Evolutionary conservation across 2,113 vertebrate species (phyloP), one percentile per base, ranked within the genome.

Genomic region (Lontra canadensis): DNA sequence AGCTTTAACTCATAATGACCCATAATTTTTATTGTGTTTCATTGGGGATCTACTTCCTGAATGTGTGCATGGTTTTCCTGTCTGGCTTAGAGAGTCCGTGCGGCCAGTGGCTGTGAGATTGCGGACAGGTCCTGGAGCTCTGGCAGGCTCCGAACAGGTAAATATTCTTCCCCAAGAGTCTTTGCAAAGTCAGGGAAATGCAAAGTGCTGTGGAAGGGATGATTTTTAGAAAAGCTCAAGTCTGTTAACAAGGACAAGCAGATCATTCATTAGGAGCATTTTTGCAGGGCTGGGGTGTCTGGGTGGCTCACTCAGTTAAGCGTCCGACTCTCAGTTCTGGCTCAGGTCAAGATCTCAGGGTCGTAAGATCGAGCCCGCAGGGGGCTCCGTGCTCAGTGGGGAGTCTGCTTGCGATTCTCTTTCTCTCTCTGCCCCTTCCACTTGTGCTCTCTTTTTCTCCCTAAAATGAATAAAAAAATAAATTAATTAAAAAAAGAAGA

Each of bases 321-420:
- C 63, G 34, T 65, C 63, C 6, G 2, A 34, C 63, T 65, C 13
- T 65, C 63, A 15, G 29, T 65, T 34, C 34, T 14, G 13, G 63
- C 63, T 65, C 13, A 65, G 29, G 63, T 65, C 63, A 34, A 1
- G 14, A 1, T 65, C 29, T 65, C 14, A 31, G 63, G 63, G 63
- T 65, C 0, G 2, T 65, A 31, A 65, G 63, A 17, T 65, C 0
- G 14, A 65, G 29, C 29, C 29, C 14, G 6, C 0, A 2, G 5
- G 1, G 5, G 61, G 12, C 61, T 63, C 12, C 0, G 13, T 31
- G 63, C 63, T 34, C 2, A 65, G 29, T 6, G 29, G 29, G 63
- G 29, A 31, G 14, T 65, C 29, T 65, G 14, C 63, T 7, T 65
- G 63, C 1, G 29, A 65, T 15, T 65, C 29, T 65, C 29, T 34